phyloP scores from a whole-genome alignment of 2,113 vertebrate species.

The Mormoops blainvillei region DNA sequence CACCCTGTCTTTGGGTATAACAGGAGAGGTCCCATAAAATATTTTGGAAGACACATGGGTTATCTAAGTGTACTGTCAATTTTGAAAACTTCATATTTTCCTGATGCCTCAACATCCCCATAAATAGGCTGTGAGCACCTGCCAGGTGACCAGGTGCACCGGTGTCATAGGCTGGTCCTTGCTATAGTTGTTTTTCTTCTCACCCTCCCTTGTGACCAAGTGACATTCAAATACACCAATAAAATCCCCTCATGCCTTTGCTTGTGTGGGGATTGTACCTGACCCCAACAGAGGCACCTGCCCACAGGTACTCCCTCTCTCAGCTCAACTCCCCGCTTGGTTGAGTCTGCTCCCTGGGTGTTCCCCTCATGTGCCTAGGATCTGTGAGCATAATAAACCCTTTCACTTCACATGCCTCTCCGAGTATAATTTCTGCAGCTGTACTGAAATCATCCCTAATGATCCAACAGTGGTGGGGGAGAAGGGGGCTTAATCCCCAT shows the following conservation, averaged over 20 bases:
- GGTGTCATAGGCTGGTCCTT: not conserved
- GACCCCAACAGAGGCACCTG: not conserved
- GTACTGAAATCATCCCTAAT: not conserved
- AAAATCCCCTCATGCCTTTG: not conserved
- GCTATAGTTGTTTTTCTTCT: not conserved
- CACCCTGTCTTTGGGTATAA: not conserved
- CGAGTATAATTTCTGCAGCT: not conserved
- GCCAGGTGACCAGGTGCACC: not conserved
- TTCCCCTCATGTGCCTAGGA: not conserved
- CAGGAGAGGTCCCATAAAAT: not conserved
- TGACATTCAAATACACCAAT: not conserved
- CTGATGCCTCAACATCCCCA: not conserved
- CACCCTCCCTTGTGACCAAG: not conserved
- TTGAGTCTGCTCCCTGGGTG: not conserved
- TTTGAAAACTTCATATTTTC: not conserved
- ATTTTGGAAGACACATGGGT: not conserved
- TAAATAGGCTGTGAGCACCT: not conserved
- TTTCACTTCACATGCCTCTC: not conserved
- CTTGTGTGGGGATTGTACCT: not conserved
- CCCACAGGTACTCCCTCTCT: not conserved
- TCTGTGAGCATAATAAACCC: not conserved
- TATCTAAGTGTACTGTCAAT: not conserved
- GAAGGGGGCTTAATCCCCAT: not conserved
- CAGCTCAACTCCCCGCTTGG: not conserved
- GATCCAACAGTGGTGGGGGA: not conserved